Base-by-base conservation (phyloP, 92 coral and sea anemone species). In the Palythoa caribaeorum region DNA sequence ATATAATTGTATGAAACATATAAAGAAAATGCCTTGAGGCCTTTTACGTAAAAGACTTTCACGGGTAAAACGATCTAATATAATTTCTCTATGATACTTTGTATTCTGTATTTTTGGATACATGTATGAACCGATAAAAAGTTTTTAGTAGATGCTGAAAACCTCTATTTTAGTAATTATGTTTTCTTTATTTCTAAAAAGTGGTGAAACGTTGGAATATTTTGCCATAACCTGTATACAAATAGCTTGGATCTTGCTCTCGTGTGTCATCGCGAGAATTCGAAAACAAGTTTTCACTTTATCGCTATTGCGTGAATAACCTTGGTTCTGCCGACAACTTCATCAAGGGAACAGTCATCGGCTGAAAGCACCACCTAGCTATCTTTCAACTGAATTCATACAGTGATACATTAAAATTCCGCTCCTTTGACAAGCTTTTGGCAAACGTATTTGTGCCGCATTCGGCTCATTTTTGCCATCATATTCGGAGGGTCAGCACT, bases 391-490 rank as follows among this genome's bases (percentile, higher is more conserved):
- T 66, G 14, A 81, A 81, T 65, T 81, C 86, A 81, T 47, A 68
- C 20, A 65, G 3, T 66, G 86, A 81, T 71, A 59, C 86, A 81
- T 81, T 81, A 81, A 81, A 81, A 66, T 81, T 66, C 86, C 76
- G 3, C 50, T 65, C 75, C 38, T 62, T 81, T 81, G 76, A 81
- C 86, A 81, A 48, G 75, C 44, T 48, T 81, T 66, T 68, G 86
- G 76, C 74, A 68, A 77, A 65, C 44, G 71, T 81, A 20, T 47
- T 79, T 60, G 20, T 12, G 55, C 73, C 75, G 76, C 75, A 48
- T 81, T 81, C 86, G 76, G 86, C 73, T 81, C 86, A 48, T 81
- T 81, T 81, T 81, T 66, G 44, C 53, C 63, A 12, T 81, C 86
- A 81, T 81, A 44, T 44, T 81, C 86, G 14, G 53, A 68, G 75